A percentile compares a stretch with the other conserved stretches of the same genome.
Conservation (phyloP, 1,140 invertebrate species). For the Drosophila takahashii region DNA sequence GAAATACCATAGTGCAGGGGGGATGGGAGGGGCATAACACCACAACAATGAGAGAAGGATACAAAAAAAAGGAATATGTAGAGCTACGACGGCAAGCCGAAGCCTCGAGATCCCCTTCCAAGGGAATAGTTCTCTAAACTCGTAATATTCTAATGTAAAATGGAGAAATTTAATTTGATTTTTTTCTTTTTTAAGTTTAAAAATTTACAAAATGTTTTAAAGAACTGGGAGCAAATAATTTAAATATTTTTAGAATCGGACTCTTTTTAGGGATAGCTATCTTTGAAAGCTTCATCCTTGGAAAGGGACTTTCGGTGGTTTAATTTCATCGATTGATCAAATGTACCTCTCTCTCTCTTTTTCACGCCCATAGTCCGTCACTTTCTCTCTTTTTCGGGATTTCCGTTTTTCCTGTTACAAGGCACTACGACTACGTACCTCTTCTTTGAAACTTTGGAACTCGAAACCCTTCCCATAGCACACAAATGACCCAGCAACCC, state of each 20-base stretch:
- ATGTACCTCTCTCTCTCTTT: conserved; percentile 10
- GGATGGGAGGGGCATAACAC: conserved; percentile 19
- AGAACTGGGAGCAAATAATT: not conserved
- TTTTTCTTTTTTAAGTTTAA: too few species aligned
- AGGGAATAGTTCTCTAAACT: not conserved
- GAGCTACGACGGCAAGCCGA: conserved; percentile 16
- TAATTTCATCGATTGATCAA: conserved; percentile 5
- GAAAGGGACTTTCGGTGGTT: not conserved
- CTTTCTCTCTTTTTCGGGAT: not conserved
- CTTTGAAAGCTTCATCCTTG: not conserved
- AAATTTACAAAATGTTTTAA: not conserved
- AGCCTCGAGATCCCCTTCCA: conserved; percentile 9
- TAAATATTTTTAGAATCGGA: not conserved
- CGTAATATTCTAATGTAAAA: not conserved
- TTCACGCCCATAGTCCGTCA: not conserved
- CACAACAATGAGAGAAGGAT: conserved; percentile 27
- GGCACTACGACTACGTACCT: conserved; percentile 33
- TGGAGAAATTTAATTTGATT: too few species aligned
- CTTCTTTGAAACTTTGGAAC: conserved; percentile 1
- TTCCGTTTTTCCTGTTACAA: not conserved
- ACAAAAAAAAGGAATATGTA: conserved; percentile 12
- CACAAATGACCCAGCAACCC: conserved; percentile 16
- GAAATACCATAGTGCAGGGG: conserved; percentile 20
- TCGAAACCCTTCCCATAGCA: not conserved
- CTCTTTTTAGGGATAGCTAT: not conserved